Evolutionary conservation across 2,888 invertebrate genomes (phyloP).

Genomic region (Rapana venosa): DNA sequence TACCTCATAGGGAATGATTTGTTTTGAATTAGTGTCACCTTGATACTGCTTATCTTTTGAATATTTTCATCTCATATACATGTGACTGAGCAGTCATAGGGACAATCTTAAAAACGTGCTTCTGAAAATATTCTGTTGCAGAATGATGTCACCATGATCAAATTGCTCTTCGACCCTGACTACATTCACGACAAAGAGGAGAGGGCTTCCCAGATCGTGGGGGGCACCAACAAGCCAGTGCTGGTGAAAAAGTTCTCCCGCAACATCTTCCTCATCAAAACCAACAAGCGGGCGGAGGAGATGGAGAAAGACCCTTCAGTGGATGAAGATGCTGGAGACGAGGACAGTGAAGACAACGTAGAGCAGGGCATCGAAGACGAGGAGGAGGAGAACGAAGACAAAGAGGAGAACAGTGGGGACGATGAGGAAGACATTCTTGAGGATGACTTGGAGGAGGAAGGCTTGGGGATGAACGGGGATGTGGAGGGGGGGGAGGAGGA

Average conservation of each 20-base stretch:
- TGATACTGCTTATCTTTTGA: too few relatives aligned
- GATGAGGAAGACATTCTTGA: slow-evolving; percentile 38
- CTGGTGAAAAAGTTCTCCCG: slow-evolving; percentile 65
- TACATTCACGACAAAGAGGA: slow-evolving; percentile 63
- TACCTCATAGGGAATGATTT: too few relatives aligned
- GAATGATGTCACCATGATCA: slow-evolving; percentile 78
- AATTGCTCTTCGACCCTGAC: slow-evolving; percentile 75
- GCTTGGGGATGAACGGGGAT: slow-evolving; percentile 34
- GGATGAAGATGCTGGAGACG: slow-evolving; percentile 49
- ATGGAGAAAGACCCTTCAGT: slow-evolving; percentile 46
- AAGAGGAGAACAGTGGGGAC: slow-evolving; percentile 34
- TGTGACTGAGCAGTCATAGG: too few relatives aligned
- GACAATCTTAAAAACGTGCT: too few relatives aligned
- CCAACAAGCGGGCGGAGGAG: slow-evolving; percentile 54
- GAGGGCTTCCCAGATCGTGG: slow-evolving; percentile 31
- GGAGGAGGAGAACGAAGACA: slow-evolving; percentile 47
- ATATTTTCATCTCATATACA: too few relatives aligned
- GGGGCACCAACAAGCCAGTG: slow-evolving; percentile 44
- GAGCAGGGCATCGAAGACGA: slow-evolving; percentile 51
- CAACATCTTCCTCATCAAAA: slow-evolving; percentile 62
- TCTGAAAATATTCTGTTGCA: slow-evolving; percentile 53
- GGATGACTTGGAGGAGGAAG: slow-evolving; percentile 15
- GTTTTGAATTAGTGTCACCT: too few relatives aligned
- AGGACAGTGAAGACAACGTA: slow-evolving; percentile 48
- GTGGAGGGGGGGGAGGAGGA: slow-evolving; percentile 41